phyloP scores from a whole-genome alignment of 2,888 invertebrate genomes.

The Dyspetes luteomarginatus region DNA sequence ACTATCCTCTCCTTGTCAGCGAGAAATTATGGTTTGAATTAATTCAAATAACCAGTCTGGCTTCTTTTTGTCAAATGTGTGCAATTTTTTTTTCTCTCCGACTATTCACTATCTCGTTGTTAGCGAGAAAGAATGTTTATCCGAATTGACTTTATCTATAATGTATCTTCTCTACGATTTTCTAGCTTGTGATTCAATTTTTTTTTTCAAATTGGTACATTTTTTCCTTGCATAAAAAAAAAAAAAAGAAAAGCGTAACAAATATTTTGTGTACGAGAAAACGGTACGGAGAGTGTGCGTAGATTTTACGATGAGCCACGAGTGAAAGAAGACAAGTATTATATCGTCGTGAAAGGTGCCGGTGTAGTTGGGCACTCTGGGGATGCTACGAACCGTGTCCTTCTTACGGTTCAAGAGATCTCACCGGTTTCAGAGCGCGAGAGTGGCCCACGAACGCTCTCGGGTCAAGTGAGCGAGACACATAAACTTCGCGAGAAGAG shows the following conservation, averaged over 20 bases:
- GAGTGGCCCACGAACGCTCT: background rate
- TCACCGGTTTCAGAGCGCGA: constrained; percentile 17
- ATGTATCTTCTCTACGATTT: background rate
- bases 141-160: background rate
- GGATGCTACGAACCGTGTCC: constrained; percentile 47
- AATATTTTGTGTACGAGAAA: background rate
- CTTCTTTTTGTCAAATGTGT: too few species aligned
- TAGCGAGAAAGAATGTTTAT: too few species aligned
- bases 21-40: constrained; percentile 21
- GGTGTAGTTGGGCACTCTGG: background rate
- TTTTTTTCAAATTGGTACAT: background rate
- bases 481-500: background rate
- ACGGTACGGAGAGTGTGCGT: background rate
- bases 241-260: background rate
- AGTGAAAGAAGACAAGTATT: background rate
- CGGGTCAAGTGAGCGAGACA: constrained; percentile 57
- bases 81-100: too few species aligned
- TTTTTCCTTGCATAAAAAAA: background rate
- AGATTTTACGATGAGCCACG: background rate
- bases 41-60: too few species aligned
- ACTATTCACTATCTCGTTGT: too few species aligned
- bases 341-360: constrained; percentile 55
- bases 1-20: background rate
- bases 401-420: constrained; percentile 53
- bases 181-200: background rate